Conservation (phyloP, 1,140 invertebrate genomes). For the Schlechtendalia chinensis region DNA sequence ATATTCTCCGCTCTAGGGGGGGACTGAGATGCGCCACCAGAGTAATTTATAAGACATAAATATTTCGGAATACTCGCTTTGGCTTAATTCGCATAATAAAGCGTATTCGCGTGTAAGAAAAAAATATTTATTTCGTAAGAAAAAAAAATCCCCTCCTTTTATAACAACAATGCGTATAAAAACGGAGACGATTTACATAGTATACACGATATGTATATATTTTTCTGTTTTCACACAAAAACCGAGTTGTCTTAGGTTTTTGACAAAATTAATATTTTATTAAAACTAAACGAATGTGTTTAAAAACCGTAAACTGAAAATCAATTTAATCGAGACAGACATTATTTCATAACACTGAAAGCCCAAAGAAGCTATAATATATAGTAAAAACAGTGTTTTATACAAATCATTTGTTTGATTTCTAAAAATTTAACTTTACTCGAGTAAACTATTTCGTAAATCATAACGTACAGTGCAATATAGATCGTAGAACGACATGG, state of each 20-base stretch:
- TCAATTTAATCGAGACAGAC: no score
- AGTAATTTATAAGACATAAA: conserved; percentile 14
- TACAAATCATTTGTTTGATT: background rate
- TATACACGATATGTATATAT: no score
- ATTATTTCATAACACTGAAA: no score
- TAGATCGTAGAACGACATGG: no score
- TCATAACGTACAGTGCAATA: background rate
- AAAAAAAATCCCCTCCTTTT: no score
- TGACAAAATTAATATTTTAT: no score
- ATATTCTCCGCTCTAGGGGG: background rate
- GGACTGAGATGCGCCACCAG: background rate
- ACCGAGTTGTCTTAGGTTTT: no score
- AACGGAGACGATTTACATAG: no score
- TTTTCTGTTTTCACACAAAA: no score
- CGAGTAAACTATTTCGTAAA: background rate
- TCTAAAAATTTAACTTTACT: background rate
- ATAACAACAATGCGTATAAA: no score
- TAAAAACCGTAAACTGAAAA: no score
- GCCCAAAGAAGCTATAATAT: background rate
- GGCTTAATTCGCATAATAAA: background rate
- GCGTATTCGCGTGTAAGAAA: background rate
- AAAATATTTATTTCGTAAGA: background rate
- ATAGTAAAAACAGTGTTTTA: background rate
- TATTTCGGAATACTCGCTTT: background rate
- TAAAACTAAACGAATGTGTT: no score